These are phyloP conservation scores for Leucozona laternaria DNA, from an alignment of 2,888 invertebrate species.

Conservation along the genomic window DNA sequence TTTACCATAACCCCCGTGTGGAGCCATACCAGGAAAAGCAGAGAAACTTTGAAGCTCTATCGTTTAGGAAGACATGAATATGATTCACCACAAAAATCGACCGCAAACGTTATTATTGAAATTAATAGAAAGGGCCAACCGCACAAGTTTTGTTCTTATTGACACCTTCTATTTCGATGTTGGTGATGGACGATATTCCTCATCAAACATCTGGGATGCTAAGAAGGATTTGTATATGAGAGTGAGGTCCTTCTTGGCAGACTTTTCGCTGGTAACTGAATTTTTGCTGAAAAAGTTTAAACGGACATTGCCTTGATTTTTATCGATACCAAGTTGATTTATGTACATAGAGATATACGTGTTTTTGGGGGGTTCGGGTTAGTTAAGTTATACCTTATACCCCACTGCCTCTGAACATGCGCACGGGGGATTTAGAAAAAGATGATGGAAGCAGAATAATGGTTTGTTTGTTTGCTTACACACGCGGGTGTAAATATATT, in stretches of 20 bases:
- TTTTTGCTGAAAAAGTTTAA: constrained; percentile 23
- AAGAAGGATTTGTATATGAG: neutral
- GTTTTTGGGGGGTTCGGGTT: constrained; percentile 14
- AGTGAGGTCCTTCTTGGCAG: constrained; percentile 37
- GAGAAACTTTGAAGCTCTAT: neutral
- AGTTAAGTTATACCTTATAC: too few species aligned
- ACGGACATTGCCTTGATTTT: constrained; percentile 40
- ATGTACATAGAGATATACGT: constrained; percentile 15
- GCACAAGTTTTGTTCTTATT: neutral
- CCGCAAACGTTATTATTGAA: neutral
- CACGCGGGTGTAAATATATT: neutral
- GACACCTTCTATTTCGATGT: constrained; percentile 21
- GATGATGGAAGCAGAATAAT: constrained; percentile 38
- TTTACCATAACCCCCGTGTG: constrained; percentile 56
- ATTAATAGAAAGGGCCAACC: constrained; percentile 25
- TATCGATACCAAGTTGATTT: constrained; percentile 51
- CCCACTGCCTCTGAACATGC: constrained; percentile 48
- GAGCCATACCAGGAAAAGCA: constrained; percentile 50
- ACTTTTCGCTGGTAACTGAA: constrained; percentile 59
- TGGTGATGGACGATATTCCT: constrained; percentile 24
- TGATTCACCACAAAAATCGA: neutral
- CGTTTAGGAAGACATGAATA: constrained; percentile 9
- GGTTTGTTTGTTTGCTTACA: constrained; percentile 52
- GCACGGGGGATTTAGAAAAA: neutral
- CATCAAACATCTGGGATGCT: constrained; percentile 14